These are phyloP conservation scores for Armadillidium nasatum DNA, from an alignment of 1,140 invertebrate species.

Conservation along the genomic window DNA sequence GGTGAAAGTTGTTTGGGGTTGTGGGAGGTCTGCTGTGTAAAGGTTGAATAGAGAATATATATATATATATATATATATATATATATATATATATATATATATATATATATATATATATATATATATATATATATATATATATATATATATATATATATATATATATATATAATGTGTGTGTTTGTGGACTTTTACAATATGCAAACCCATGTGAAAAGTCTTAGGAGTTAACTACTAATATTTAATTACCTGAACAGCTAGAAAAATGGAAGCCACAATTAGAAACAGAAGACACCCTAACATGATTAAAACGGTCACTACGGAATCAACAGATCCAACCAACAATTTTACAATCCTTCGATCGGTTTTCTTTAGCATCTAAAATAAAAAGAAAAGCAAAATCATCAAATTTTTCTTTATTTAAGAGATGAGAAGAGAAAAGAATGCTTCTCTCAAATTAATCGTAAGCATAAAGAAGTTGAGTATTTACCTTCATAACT, in stretches of 20 bases:
- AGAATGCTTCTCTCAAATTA: too few species aligned
- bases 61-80: too few species aligned
- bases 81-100: too few species aligned
- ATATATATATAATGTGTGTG: too few species aligned
- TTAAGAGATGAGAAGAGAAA: not conserved
- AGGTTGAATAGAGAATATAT: too few species aligned
- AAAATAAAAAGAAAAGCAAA: not conserved
- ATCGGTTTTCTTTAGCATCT: conserved; percentile 42
- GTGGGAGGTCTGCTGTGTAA: too few species aligned
- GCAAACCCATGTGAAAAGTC: conserved; percentile 12
- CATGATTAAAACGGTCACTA: conserved; percentile 49
- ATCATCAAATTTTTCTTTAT: not conserved
- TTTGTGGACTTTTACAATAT: too few species aligned
- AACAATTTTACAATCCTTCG: conserved; percentile 60
- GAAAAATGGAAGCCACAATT: conserved; percentile 55
- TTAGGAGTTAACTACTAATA: not conserved
- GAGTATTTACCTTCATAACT: conserved; percentile 46
- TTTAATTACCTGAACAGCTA: conserved; percentile 57
- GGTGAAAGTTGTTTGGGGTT: too few species aligned
- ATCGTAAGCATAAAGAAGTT: not conserved
- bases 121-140: too few species aligned
- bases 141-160: too few species aligned
- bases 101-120: too few species aligned
- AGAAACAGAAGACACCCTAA: conserved; percentile 48
- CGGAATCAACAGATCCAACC: conserved; percentile 56